Evolutionary conservation across 2,113 vertebrate genomes (phyloP).

Genomic region (Cololabis saira): DNA sequence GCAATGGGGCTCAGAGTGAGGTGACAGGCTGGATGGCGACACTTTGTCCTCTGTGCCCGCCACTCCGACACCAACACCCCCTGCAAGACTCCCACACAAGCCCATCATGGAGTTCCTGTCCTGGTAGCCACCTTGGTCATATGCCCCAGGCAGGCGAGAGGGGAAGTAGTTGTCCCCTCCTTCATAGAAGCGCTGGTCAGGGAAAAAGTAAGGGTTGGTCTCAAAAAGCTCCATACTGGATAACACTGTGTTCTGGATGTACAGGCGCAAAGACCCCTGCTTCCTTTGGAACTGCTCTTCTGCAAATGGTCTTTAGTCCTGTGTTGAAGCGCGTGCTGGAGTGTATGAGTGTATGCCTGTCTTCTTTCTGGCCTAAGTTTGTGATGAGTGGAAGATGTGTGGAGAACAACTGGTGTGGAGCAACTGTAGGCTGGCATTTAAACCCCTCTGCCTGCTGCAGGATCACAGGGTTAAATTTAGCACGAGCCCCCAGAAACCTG

Average conservation of each 20-base stretch:
- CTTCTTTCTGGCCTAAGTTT: slow-evolving; percentile 62
- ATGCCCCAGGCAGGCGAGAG: slow-evolving; percentile 86
- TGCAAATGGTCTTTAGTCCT: slow-evolving; percentile 56
- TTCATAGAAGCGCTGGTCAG: slow-evolving; percentile 96
- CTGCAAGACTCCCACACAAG: slow-evolving; percentile 84
- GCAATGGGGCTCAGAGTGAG: slow-evolving; percentile 88
- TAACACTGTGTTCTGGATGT: slow-evolving; percentile 25
- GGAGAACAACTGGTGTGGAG: slow-evolving; percentile 84
- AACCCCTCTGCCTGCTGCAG: slow-evolving; percentile 95
- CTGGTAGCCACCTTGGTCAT: slow-evolving; percentile 85
- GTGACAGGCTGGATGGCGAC: slow-evolving; percentile 81
- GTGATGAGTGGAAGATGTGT: slow-evolving; percentile 83
- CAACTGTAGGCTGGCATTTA: slow-evolving; percentile 98
- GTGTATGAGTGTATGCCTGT: slow-evolving; percentile 53
- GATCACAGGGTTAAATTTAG: slow-evolving; percentile 99
- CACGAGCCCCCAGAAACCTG: slow-evolving; percentile 92
- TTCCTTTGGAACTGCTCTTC: slow-evolving; percentile 48
- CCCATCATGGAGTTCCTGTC: slow-evolving; percentile 86
- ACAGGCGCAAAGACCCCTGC: slow-evolving; percentile 52
- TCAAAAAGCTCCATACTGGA: slow-evolving; percentile 96
- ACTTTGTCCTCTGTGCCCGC: slow-evolving; percentile 88
- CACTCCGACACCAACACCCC: slow-evolving; percentile 60
- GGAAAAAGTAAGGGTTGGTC: slow-evolving; percentile 96
- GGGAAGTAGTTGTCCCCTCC: slow-evolving; percentile 90
- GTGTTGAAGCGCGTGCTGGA: slow-evolving; percentile 53